phyloP scores from a whole-genome alignment of 2,888 invertebrate genomes.

The Labia minor region DNA sequence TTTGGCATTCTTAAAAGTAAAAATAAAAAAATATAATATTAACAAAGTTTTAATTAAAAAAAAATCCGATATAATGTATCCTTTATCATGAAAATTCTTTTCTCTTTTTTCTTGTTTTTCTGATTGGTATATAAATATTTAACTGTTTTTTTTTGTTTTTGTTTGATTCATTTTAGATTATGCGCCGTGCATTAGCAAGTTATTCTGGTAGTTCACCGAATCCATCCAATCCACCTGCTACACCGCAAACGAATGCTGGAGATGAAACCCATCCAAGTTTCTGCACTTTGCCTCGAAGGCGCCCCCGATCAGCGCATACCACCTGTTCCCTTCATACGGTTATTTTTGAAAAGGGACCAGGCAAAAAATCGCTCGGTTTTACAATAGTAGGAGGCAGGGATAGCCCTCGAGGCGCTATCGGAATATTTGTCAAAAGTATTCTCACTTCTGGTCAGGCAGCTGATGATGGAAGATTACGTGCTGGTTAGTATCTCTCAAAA shows the following conservation, averaged over 20 bases:
- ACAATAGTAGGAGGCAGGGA: slow-evolving; percentile 81
- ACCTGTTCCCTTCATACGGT: slow-evolving; percentile 61
- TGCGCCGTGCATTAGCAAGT: background rate
- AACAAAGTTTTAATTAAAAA: no score
- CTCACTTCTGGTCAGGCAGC: slow-evolving; percentile 72
- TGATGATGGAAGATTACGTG: slow-evolving; percentile 69
- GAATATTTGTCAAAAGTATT: slow-evolving; percentile 78
- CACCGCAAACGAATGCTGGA: background rate
- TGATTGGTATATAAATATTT: no score
- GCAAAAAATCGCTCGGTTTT: slow-evolving; percentile 77
- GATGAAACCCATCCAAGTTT: slow-evolving; percentile 47
- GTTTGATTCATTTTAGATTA: background rate
- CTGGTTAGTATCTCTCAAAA: slow-evolving; percentile 49
- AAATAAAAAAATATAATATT: no score
- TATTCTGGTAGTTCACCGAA: slow-evolving; percentile 9
- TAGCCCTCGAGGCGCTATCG: slow-evolving; percentile 71
- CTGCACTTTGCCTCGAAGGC: slow-evolving; percentile 55
- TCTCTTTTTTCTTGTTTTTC: no score
- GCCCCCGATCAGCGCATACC: slow-evolving; percentile 49
- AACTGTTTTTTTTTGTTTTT: no score
- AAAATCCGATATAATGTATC: no score
- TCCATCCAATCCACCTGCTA: background rate
- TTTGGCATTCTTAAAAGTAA: no score
- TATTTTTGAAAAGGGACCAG: slow-evolving; percentile 66
- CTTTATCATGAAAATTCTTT: no score